A percentile compares a stretch with the other conserved stretches of the same genome.
phyloP scores from a whole-genome alignment of 2,888 invertebrate species.

The Coelinius sp. region DNA sequence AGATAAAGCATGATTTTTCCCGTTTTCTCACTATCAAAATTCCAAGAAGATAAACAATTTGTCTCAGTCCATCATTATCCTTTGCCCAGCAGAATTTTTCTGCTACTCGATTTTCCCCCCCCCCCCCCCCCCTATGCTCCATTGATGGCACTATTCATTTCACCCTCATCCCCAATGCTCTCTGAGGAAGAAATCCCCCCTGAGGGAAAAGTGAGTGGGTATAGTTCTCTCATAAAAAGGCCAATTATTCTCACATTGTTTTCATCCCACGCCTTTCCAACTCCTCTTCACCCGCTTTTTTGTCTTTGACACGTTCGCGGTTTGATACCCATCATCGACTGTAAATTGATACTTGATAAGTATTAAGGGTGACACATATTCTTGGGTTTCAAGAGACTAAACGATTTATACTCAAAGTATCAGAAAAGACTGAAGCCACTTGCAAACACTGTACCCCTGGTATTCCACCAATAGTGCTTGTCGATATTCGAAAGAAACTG shows the following conservation, averaged over 20 bases:
- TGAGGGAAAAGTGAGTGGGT: not conserved
- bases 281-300: not conserved
- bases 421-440: no score
- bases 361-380: no score
- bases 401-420: no score
- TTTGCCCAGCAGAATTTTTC: not conserved
- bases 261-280: not conserved
- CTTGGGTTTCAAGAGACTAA: no score
- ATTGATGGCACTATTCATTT: constrained; percentile 9
- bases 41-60: not conserved
- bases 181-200: not conserved
- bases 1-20: no score
- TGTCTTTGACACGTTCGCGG: not conserved
- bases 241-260: constrained; percentile 4
- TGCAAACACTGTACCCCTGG: no score
- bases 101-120: not conserved
- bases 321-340: not conserved
- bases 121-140: not conserved
- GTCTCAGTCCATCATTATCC: not conserved
- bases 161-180: constrained; percentile 25
- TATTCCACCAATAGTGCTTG: no score
- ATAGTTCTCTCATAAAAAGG: not conserved
- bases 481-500: no score
- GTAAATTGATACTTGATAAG: not conserved
- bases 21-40: not conserved